These are phyloP conservation scores for Meteorus sp. DNA, from an alignment of 1,140 invertebrate genomes.

Conservation along the genomic window DNA sequence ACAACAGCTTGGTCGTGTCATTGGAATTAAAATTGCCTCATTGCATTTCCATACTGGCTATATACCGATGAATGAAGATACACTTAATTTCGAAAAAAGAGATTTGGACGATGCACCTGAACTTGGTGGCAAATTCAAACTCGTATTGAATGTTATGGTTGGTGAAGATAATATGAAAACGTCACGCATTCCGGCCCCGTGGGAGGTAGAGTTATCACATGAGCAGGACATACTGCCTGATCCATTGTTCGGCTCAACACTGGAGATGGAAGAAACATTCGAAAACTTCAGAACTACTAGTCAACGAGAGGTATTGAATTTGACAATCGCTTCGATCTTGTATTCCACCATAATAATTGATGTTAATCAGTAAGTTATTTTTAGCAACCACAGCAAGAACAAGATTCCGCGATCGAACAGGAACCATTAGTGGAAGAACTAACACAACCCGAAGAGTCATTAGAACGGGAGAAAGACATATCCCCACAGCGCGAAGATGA, in stretches of 20 bases:
- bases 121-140: slow-evolving; percentile 75
- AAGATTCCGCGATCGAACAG: neutral
- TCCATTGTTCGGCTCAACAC: slow-evolving; percentile 75
- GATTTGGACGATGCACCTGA: slow-evolving; percentile 77
- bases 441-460: slow-evolving; percentile 15
- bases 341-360: too few relatives aligned
- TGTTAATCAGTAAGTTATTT: too few relatives aligned
- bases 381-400: neutral
- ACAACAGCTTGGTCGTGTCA: slow-evolving; percentile 78
- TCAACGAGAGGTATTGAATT: neutral
- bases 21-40: slow-evolving; percentile 86
- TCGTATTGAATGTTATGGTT: slow-evolving; percentile 74
- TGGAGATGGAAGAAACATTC: slow-evolving; percentile 82
- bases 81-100: slow-evolving; percentile 74
- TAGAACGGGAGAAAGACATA: slow-evolving; percentile 11
- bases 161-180: slow-evolving; percentile 68
- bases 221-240: slow-evolving; percentile 55
- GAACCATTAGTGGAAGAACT: slow-evolving; percentile 7
- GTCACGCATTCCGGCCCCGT: slow-evolving; percentile 68
- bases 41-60: slow-evolving; percentile 89
- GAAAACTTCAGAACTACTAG: slow-evolving; percentile 70
- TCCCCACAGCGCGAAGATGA: slow-evolving; percentile 15
- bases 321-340: too few relatives aligned
- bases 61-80: slow-evolving; percentile 72
- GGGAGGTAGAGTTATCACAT: slow-evolving; percentile 65